Conservation (phyloP, 2,113 vertebrate species). For the Nannospalax galili region DNA sequence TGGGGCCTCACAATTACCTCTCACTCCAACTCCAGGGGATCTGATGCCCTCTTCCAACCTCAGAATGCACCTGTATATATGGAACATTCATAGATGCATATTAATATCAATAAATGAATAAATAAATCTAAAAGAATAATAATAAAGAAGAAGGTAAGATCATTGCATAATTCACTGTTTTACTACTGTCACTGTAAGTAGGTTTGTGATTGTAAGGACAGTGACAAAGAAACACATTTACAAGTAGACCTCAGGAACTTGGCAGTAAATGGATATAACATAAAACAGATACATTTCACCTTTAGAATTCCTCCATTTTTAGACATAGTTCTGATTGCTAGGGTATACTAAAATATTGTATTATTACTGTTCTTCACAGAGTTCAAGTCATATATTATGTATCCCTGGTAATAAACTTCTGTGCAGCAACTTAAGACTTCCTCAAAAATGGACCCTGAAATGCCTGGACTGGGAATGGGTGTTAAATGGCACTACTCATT, state of each 20-base stretch:
- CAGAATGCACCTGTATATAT: neutral
- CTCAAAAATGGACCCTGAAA: neutral
- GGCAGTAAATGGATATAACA: neutral
- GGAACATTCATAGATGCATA: neutral
- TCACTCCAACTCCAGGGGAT: neutral
- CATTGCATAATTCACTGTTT: neutral
- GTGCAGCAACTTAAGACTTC: neutral
- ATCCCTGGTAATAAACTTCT: neutral
- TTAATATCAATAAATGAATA: neutral
- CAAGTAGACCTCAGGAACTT: neutral
- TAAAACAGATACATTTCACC: neutral
- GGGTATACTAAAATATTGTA: constrained; percentile 37
- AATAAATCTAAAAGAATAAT: neutral
- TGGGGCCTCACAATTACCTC: neutral
- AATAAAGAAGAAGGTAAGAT: neutral
- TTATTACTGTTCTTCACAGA: neutral
- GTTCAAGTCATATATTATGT: neutral
- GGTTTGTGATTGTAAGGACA: neutral
- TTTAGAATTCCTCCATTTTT: neutral
- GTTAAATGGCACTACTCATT: neutral
- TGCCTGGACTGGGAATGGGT: neutral
- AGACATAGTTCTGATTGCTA: constrained; percentile 9
- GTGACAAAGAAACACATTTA: constrained; percentile 32
- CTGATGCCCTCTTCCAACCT: neutral
- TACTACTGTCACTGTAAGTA: constrained; percentile 49